Evolutionary conservation across 2,113 vertebrate genomes (phyloP).

Genomic region (Lycaon pictus): DNA sequence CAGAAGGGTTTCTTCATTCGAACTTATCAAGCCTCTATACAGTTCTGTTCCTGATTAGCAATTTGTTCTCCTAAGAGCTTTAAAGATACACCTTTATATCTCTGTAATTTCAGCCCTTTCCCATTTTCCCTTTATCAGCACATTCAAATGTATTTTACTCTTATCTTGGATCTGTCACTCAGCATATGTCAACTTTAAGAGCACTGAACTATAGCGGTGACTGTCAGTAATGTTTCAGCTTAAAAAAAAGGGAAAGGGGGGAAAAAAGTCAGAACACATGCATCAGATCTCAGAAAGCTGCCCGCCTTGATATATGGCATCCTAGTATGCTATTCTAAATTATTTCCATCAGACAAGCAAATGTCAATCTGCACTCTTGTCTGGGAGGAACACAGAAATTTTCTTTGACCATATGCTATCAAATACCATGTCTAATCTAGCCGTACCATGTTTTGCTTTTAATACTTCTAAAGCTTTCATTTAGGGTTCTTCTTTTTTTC

Average conservation of each 20-base stretch:
- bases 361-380: conserved; percentile 75
- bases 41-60: conserved; percentile 80
- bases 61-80: conserved; percentile 82
- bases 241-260: not conserved
- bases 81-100: conserved; percentile 75
- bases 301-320: conserved; percentile 73
- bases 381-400: conserved; percentile 79
- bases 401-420: conserved; percentile 81
- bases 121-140: conserved; percentile 73
- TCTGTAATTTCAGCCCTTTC: conserved; percentile 77
- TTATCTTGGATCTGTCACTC: conserved; percentile 84
- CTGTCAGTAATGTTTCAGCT: conserved; percentile 80
- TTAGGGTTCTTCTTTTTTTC: conserved; percentile 12
- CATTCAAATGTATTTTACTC: conserved; percentile 83
- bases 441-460: conserved; percentile 18
- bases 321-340: conserved; percentile 83
- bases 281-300: conserved; percentile 73
- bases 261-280: conserved; percentile 75
- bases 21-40: conserved; percentile 72
- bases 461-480: conserved; percentile 61
- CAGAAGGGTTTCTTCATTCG: conserved; percentile 67
- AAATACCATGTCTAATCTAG: conserved; percentile 66
- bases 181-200: conserved; percentile 83
- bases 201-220: conserved; percentile 73
- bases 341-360: conserved; percentile 81